Evolutionary conservation across 2,888 invertebrate species (phyloP), one percentile per base, ranked within the genome.

Genomic region (Carcina quercana): DNA sequence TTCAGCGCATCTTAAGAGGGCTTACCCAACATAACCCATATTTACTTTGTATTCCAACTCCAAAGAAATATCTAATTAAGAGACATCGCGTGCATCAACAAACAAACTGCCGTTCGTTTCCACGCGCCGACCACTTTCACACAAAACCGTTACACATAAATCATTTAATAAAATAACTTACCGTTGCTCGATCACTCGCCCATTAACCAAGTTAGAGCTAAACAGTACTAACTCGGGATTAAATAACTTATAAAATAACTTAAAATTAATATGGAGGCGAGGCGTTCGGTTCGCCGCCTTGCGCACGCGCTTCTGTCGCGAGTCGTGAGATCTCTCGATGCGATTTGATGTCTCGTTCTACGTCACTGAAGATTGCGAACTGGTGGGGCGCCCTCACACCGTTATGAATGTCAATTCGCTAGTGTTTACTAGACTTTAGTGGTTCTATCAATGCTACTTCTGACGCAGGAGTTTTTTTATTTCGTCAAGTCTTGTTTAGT

Each of bases 271-370:
- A 45, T 25, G 40, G 48, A 47, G 50, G 48, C 55, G n/a, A n/a
- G n/a, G 56, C 67, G 72, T 59, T 45, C 50, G 45, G 49, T 38
- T 38, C 41, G 49, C 29, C 37, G 20, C 48, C 38, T 40, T 43
- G 65, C 71, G 70, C 64, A 43, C 54, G 62, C 71, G 67, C 74
- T 64, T 74, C 70, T 66, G 62, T 43, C 53, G 51, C 40, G 48
- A 44, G n/a, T n/a, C 43, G 38, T 30, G 36, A 40, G 33, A 40
- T 40, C 47, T 45, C 45, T 44, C 53, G 49, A n/a, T 50, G 45
- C 51, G 47, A 49, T 27, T 37, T 36, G 47, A 40, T 42, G 52
- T 50, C 45, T 50, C 48, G 39, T 28, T 38, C 40, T 47, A 56
- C 61, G 58, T 66, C 61, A 65, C 53, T 40, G 45, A 57, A 40